Percentiles rank a stretch among this genome's conserved stretches.
Evolutionary conservation across 2,797 vertebrate species (phyloP).

Genomic region (Ctenopoma kingsleyae): DNA sequence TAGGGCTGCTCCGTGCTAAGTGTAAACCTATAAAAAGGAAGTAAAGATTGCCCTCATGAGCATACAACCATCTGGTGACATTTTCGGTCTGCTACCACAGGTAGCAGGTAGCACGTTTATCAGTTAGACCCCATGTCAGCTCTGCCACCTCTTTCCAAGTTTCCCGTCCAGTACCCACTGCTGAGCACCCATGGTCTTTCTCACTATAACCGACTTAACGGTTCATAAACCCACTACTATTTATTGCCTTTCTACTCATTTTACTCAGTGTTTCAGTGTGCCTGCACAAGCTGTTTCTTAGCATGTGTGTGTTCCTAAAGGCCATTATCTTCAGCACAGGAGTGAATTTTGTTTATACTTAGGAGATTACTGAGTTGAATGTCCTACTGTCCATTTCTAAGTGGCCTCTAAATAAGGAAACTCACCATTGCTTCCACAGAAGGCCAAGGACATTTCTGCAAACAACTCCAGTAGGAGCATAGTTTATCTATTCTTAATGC

Average conservation of each 20-base stretch:
- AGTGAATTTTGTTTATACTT: not conserved
- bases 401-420: not conserved
- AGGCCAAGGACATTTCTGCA: not conserved
- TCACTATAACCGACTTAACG: slow-evolving; percentile 3
- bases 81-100: not conserved
- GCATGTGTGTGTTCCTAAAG: not conserved
- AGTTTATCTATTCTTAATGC: slow-evolving; percentile 4
- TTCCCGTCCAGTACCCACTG: too few species aligned
- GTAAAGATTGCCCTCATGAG: too few species aligned
- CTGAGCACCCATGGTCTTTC: too few species aligned
- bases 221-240: not conserved
- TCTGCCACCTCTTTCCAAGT: too few species aligned
- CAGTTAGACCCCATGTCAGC: too few species aligned
- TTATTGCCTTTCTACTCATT: slow-evolving; percentile 7
- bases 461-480: not conserved
- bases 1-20: too few species aligned
- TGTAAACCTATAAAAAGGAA: too few species aligned
- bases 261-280: not conserved
- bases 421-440: not conserved
- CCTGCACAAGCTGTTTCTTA: not conserved
- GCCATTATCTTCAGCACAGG: not conserved
- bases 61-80: too few species aligned
- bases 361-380: not conserved
- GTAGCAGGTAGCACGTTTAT: not conserved
- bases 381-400: not conserved